Percentiles rank a stretch among this genome's conserved stretches.
Evolutionary conservation across 2,888 invertebrate species (phyloP).

Genomic region (Itoplectis maculator): DNA sequence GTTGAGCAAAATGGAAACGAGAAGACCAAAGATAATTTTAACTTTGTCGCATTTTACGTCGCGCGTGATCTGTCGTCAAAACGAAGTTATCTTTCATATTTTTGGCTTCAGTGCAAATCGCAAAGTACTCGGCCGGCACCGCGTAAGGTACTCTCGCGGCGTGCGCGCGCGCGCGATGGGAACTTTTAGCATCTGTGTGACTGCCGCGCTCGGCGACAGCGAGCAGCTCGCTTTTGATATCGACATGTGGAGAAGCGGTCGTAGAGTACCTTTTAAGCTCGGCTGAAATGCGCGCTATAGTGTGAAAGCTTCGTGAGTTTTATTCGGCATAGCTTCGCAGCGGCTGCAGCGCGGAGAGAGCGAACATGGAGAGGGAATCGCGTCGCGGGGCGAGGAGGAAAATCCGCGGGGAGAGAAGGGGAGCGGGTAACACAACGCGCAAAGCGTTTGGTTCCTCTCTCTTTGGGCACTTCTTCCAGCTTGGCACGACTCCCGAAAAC

Average conservation of each 20-base stretch:
- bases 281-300: conserved; percentile 60
- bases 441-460: conserved; percentile 55
- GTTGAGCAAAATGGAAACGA: conserved; percentile 3
- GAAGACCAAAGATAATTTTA: not conserved
- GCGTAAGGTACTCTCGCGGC: conserved; percentile 30
- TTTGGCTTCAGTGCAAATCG: conserved; percentile 18
- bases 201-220: conserved; percentile 31
- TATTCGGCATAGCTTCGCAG: conserved; percentile 52
- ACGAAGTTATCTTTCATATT: conserved; percentile 26
- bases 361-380: too few relatives aligned
- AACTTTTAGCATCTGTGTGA: conserved; percentile 63
- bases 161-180: too few relatives aligned
- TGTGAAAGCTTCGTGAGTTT: conserved; percentile 65
- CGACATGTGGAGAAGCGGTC: conserved; percentile 55
- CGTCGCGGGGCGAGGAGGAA: conserved; percentile 28
- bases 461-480: conserved; percentile 49
- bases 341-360: not conserved
- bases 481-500: conserved; percentile 65
- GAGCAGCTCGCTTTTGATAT: conserved; percentile 66
- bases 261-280: conserved; percentile 65
- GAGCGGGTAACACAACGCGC: conserved; percentile 45
- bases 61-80: conserved; percentile 7
- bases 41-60: not conserved
- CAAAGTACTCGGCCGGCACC: conserved; percentile 18
- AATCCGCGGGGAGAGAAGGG: conserved; percentile 47